Conservation (phyloP, 2,888 invertebrate genomes). For the Thelaira solivaga region DNA sequence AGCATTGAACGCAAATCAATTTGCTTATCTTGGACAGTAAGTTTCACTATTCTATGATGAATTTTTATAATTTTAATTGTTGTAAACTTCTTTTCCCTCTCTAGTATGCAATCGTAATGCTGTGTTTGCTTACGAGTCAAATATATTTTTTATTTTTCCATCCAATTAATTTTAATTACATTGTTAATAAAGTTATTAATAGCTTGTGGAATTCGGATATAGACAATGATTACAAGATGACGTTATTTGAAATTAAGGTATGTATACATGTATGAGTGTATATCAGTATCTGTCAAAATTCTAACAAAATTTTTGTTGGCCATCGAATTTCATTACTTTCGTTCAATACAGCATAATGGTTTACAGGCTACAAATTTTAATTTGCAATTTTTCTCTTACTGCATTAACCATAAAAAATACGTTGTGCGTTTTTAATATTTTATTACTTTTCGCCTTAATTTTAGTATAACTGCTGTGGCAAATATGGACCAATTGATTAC, state of each 20-base stretch:
- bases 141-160: constrained; percentile 69
- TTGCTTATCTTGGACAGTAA: constrained; percentile 69
- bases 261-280: background rate
- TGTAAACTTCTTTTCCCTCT: background rate
- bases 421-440: background rate
- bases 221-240: constrained; percentile 64
- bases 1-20: constrained; percentile 67
- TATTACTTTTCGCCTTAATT: too few species aligned
- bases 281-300: background rate
- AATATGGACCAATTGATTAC: constrained; percentile 68
- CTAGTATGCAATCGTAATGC: constrained; percentile 68
- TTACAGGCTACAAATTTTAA: too few species aligned
- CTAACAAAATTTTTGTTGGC: background rate
- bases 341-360: too few species aligned
- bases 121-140: constrained; percentile 67
- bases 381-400: too few species aligned
- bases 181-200: constrained; percentile 69
- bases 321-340: too few species aligned
- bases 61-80: background rate
- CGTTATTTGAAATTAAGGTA: constrained; percentile 70
- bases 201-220: constrained; percentile 68
- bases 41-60: constrained; percentile 53
- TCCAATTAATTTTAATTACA: constrained; percentile 67
- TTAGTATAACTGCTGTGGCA: constrained; percentile 68
- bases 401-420: background rate